Evolutionary conservation across 2,888 invertebrate species (phyloP).

Genomic region (Axea sp.): DNA sequence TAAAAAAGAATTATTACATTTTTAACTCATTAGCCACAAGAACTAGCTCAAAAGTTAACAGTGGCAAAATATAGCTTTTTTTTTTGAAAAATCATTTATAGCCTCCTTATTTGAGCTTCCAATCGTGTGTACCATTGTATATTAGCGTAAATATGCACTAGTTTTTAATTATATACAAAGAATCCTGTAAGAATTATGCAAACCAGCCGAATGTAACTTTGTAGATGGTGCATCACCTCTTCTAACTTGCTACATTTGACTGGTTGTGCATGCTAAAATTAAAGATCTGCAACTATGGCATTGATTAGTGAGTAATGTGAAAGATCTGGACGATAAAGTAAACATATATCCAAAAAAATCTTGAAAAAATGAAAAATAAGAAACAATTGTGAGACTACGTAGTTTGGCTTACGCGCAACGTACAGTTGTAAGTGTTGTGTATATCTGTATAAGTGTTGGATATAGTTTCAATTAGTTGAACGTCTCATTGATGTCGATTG

Average conservation of each 20-base stretch:
- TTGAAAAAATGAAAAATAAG: not conserved
- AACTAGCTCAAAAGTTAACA: slow-evolving; percentile 31
- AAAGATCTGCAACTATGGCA: slow-evolving; percentile 48
- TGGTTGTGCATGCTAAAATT: not conserved
- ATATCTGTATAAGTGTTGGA: slow-evolving; percentile 56
- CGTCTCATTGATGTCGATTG: slow-evolving; percentile 9
- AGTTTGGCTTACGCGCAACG: slow-evolving; percentile 65
- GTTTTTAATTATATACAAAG: slow-evolving; percentile 8
- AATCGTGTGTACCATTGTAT: slow-evolving; percentile 42
- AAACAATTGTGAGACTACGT: slow-evolving; percentile 40
- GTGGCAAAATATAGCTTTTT: slow-evolving; percentile 1
- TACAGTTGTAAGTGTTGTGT: slow-evolving; percentile 72
- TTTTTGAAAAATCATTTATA: slow-evolving; percentile 15
- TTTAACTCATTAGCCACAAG: slow-evolving; percentile 24
- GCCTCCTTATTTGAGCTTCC: slow-evolving; percentile 59
- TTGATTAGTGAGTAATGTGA: slow-evolving; percentile 45
- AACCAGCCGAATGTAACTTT: slow-evolving; percentile 3
- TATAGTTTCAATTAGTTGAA: slow-evolving; percentile 41
- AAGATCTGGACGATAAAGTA: slow-evolving; percentile 40
- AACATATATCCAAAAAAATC: not conserved
- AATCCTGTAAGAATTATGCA: not conserved
- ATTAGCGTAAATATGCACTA: slow-evolving; percentile 44
- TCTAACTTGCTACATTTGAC: slow-evolving; percentile 1
- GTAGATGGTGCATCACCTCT: too few relatives aligned
- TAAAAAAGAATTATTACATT: not conserved